Evolutionary conservation across 2,113 vertebrate genomes (phyloP).

Genomic region (Mellivora capensis): DNA sequence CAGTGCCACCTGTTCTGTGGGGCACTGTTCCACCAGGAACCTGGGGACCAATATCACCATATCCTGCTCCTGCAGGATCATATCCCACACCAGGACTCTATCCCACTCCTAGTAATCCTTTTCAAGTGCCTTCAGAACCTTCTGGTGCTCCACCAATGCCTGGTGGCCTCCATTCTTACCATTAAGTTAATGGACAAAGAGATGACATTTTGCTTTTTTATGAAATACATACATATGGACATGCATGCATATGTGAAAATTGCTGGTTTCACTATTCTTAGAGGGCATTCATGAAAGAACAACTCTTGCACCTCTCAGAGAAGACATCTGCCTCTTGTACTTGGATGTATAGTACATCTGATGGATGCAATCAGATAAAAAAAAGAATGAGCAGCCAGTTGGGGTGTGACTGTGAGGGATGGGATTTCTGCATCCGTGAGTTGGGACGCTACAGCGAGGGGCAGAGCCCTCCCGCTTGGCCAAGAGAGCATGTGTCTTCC

Average conservation of each 20-base stretch:
- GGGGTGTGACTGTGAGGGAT: neutral
- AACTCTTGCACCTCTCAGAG: slow-evolving; percentile 71
- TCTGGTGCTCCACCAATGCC: slow-evolving; percentile 84
- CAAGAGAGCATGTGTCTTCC: neutral
- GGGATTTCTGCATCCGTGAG: neutral
- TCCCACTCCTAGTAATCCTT: slow-evolving; percentile 82
- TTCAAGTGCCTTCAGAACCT: slow-evolving; percentile 85
- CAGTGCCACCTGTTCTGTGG: slow-evolving; percentile 84
- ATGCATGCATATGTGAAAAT: slow-evolving; percentile 48
- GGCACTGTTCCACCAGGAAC: slow-evolving; percentile 85
- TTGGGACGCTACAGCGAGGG: neutral
- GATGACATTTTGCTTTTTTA: slow-evolving; percentile 80
- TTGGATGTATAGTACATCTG: slow-evolving; percentile 72
- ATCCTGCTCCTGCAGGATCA: slow-evolving; percentile 82
- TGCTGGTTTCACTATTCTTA: slow-evolving; percentile 79
- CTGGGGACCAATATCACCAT: slow-evolving; percentile 85
- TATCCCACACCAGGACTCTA: slow-evolving; percentile 86
- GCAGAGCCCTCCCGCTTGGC: neutral
- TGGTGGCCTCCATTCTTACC: slow-evolving; percentile 84
- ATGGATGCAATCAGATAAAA: slow-evolving; percentile 77
- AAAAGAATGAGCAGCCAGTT: neutral
- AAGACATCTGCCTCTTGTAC: slow-evolving; percentile 74
- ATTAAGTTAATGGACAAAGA: slow-evolving; percentile 81
- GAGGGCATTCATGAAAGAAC: slow-evolving; percentile 67
- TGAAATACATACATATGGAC: slow-evolving; percentile 75